Percentiles rank a stretch among this genome's conserved stretches.
Evolutionary conservation across 2,113 vertebrate genomes (phyloP).

Genomic region (Phylloscopus trochiloides): DNA sequence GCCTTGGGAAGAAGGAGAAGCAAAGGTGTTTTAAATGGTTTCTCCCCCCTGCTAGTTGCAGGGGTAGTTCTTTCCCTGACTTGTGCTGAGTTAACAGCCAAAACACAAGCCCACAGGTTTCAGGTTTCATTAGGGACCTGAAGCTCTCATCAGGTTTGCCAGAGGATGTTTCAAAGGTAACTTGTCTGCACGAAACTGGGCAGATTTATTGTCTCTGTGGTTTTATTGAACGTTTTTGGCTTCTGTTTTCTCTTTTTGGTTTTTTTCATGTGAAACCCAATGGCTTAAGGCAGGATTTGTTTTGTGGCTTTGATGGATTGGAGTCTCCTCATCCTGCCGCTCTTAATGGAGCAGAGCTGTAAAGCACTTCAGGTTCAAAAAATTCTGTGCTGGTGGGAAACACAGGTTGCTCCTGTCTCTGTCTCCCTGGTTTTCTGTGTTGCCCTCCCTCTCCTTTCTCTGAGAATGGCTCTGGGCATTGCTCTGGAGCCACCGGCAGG

Average conservation of each 20-base stretch:
- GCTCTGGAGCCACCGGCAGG: neutral
- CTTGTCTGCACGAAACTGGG: neutral
- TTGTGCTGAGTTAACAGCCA: neutral
- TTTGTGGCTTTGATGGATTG: conserved; percentile 45
- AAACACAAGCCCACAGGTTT: neutral
- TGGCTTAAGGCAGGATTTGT: conserved; percentile 36
- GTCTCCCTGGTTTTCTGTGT: neutral
- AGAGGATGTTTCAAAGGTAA: conserved; percentile 45
- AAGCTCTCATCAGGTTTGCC: conserved; percentile 25
- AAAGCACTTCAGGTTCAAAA: neutral
- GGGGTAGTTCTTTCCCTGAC: neutral
- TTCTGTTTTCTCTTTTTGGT: conserved; percentile 33
- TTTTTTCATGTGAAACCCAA: neutral
- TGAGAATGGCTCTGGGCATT: neutral
- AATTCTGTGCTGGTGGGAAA: neutral
- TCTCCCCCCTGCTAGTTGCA: fast-evolving
- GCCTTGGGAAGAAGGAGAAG: neutral
- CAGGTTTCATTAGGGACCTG: conserved; percentile 2
- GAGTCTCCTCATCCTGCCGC: neutral
- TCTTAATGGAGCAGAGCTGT: neutral
- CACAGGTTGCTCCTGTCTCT: fast-evolving
- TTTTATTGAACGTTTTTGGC: conserved; percentile 39
- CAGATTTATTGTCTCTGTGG: conserved; percentile 55
- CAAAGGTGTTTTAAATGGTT: neutral
- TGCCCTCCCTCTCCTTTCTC: neutral